Conservation (phyloP, 1,140 invertebrate genomes). For the Neodiprion virginianus region DNA sequence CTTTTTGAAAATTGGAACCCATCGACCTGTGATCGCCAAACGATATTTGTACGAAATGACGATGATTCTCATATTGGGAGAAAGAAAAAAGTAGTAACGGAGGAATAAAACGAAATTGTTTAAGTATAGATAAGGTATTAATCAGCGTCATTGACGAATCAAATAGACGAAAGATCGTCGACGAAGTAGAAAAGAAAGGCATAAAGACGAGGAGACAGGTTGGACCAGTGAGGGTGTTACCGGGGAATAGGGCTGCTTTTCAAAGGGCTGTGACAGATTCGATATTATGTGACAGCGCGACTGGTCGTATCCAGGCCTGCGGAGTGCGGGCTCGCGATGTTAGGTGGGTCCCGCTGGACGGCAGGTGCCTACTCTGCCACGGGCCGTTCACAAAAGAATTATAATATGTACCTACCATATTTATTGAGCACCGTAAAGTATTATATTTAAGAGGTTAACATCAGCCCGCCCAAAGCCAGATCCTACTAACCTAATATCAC, state of each 20-base stretch:
- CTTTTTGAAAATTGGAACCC: too few relatives aligned
- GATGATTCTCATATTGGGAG: too few relatives aligned
- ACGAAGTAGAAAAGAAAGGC: constrained; percentile 17
- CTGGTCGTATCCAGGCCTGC: constrained; percentile 31
- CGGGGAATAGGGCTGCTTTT: background rate
- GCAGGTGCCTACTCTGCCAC: constrained; percentile 35
- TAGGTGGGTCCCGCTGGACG: constrained; percentile 42
- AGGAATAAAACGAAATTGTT: too few relatives aligned
- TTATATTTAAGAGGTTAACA: too few relatives aligned
- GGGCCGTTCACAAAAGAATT: constrained; percentile 33
- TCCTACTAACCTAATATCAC: constrained; percentile 39
- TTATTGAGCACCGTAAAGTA: background rate
- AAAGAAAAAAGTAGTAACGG: too few relatives aligned
- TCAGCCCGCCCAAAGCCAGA: too few relatives aligned
- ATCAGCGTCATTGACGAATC: too few relatives aligned
- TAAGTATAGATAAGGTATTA: too few relatives aligned
- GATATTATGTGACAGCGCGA: constrained; percentile 28
- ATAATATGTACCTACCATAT: background rate
- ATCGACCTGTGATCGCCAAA: too few relatives aligned
- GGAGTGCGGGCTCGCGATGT: constrained; percentile 14
- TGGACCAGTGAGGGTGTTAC: too few relatives aligned
- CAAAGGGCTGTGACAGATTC: constrained; percentile 14
- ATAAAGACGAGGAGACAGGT: background rate
- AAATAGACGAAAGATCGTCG: background rate
- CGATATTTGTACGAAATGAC: too few relatives aligned